Evolutionary conservation across 2,888 invertebrate genomes (phyloP), one percentile per base, ranked within the genome.

Genomic region (Strigamia transsilvanica): DNA sequence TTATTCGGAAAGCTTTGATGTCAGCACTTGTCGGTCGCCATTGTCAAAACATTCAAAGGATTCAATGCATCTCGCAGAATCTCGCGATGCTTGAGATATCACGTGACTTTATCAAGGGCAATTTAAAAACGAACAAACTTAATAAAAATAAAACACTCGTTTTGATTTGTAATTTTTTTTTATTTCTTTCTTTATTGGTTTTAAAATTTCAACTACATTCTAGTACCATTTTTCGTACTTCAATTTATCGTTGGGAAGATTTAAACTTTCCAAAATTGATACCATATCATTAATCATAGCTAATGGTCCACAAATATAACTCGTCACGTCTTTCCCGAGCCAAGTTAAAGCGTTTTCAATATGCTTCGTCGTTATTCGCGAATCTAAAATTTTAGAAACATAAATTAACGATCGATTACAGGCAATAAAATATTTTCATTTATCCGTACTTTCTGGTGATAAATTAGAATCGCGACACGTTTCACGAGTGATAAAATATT

Each of bases 261-360:
- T 42, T 41, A 79, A 15, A 79, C 34, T 7, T 38, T 41, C 41
- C 18, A 79, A 42, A 21, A 79, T 41, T n/a, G 38, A 7, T n/a
- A 21, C 18, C 79, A 79, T 79, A n/a, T 79, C 41, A 79, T 38
- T 79, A n/a, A 79, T 79, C 79, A 79, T 79, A 15, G 79, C n/a
- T 23, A 42, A 18, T 21, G 79, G 79, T 42, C 79, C 79, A 79
- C 79, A 79, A n/a, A 79, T 79, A 18, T 79, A 79, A 13, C 34
- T 41, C 18, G 42, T 79, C 0, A 18, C 12, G 38, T 79, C 21
- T 41, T 38, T 42, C 23, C 79, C 79, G 10, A 79, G 42, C 27
- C 34, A 41, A 18, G 12, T 41, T 41, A 79, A 41, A 12, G 79
- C 79, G 5, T 79, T 15, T 79, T 38, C 79, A n/a, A 79, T 13